Conservation (phyloP, 1,140 invertebrate species). For the Capitella teleta region DNA sequence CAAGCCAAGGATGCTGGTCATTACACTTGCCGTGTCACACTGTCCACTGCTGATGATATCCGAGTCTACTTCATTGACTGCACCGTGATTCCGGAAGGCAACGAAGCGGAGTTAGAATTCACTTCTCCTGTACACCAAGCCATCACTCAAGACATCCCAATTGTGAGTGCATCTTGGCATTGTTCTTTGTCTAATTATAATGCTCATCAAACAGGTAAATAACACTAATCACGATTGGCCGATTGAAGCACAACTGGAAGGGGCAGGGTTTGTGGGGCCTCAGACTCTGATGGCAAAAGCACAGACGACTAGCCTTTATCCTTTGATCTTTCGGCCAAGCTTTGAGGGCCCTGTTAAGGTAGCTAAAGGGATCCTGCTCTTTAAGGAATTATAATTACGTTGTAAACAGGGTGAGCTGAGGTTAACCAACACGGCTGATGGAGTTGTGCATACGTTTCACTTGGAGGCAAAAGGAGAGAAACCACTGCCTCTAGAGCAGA, state of each 20-base stretch:
- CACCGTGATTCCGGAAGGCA: slow-evolving; percentile 36
- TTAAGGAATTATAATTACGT: background rate
- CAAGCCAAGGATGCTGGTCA: slow-evolving; percentile 26
- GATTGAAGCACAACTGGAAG: slow-evolving; percentile 24
- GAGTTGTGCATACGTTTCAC: slow-evolving; percentile 30
- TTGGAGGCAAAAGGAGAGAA: slow-evolving; percentile 28
- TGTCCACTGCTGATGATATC: slow-evolving; percentile 31
- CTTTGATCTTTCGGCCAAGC: slow-evolving; percentile 30
- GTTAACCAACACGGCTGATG: slow-evolving; percentile 29
- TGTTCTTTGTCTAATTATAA: background rate
- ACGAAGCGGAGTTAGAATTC: slow-evolving; percentile 34
- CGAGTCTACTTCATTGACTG: slow-evolving; percentile 36
- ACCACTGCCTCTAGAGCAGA: slow-evolving; percentile 29
- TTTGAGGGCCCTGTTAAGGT: slow-evolving; percentile 20
- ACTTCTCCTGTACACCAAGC: slow-evolving; percentile 32
- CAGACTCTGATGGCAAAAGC: slow-evolving; percentile 28
- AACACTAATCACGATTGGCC: slow-evolving; percentile 36
- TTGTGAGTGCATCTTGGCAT: slow-evolving; percentile 23
- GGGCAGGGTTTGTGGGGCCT: slow-evolving; percentile 34
- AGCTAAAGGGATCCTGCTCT: background rate
- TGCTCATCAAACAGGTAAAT: slow-evolving; percentile 24
- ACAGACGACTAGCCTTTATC: slow-evolving; percentile 29
- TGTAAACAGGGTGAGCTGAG: slow-evolving; percentile 33
- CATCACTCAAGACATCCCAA: slow-evolving; percentile 36
- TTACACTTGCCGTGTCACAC: slow-evolving; percentile 29